Conservation (phyloP, 2,888 invertebrate genomes). For the Opisthograptis luteolata region DNA sequence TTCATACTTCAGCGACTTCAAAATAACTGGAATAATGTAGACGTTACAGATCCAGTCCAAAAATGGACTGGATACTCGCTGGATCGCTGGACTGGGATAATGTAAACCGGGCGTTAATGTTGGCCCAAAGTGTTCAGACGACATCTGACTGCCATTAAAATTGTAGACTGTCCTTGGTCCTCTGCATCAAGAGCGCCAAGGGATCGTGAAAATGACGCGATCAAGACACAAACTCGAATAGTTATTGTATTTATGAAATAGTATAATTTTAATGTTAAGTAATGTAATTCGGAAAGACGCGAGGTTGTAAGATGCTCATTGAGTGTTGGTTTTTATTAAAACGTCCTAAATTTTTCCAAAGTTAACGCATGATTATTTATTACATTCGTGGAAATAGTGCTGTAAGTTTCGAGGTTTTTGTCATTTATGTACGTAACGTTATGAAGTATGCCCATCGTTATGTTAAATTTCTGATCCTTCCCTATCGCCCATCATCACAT, state of each 20-base stretch:
- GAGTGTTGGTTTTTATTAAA: conserved; percentile 36
- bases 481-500: neutral
- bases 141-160: neutral
- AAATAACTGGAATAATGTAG: no score
- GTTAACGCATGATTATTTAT: conserved; percentile 29
- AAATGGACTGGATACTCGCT: no score
- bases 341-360: conserved; percentile 43
- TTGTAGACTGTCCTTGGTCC: neutral
- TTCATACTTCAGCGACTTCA: no score
- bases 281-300: conserved; percentile 42
- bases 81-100: no score
- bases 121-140: neutral
- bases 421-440: neutral
- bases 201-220: conserved; percentile 30
- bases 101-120: neutral
- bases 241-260: conserved; percentile 58
- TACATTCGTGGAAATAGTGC: neutral
- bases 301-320: conserved; percentile 59
- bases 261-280: conserved; percentile 47
- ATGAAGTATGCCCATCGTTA: conserved; percentile 20
- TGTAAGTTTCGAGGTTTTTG: neutral
- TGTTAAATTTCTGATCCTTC: neutral
- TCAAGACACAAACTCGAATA: conserved; percentile 70
- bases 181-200: neutral
- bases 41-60: no score